These are phyloP conservation scores for Ornithorhynchus anatinus DNA, from an alignment of 2,113 vertebrate species.

Conservation along the genomic window DNA sequence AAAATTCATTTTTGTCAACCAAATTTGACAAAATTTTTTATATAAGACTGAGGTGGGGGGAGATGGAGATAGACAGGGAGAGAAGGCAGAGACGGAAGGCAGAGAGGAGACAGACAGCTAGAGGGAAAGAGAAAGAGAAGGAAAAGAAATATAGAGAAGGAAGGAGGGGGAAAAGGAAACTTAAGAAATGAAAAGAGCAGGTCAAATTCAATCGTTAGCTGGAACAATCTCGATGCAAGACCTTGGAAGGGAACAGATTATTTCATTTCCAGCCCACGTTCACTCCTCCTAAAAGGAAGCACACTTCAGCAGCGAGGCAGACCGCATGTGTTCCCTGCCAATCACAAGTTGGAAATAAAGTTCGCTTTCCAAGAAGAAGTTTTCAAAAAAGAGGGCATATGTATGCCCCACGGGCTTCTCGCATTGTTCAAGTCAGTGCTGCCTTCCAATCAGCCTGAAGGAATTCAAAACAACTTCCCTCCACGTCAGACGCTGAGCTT, in stretches of 20 bases:
- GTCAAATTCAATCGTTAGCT: not conserved
- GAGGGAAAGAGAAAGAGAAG: not conserved
- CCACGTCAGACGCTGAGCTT: slow-evolving; percentile 56
- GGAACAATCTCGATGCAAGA: not conserved
- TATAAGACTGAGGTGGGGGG: not conserved
- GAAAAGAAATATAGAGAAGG: not conserved
- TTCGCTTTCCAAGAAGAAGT: slow-evolving; percentile 63
- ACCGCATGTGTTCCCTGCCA: slow-evolving; percentile 39
- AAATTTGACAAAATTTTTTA: slow-evolving; percentile 15
- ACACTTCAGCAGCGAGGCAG: slow-evolving; percentile 4
- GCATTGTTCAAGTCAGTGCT: slow-evolving; percentile 60
- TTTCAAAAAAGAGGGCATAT: slow-evolving; percentile 67
- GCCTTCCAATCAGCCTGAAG: slow-evolving; percentile 68
- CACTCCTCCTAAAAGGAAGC: slow-evolving; percentile 33
- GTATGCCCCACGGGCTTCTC: slow-evolving; percentile 63
- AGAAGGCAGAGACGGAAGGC: not conserved
- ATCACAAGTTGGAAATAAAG: slow-evolving; percentile 32
- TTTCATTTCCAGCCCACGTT: slow-evolving; percentile 32
- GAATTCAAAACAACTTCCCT: slow-evolving; percentile 68
- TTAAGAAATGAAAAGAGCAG: not conserved
- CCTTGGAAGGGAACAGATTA: not conserved
- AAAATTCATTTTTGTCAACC: slow-evolving; percentile 32
- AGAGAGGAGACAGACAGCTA: no score
- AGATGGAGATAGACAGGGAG: not conserved
- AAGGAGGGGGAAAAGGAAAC: not conserved